Evolutionary conservation across 1,140 invertebrate species (phyloP).

Genomic region (Aphelenchoides avenae): DNA sequence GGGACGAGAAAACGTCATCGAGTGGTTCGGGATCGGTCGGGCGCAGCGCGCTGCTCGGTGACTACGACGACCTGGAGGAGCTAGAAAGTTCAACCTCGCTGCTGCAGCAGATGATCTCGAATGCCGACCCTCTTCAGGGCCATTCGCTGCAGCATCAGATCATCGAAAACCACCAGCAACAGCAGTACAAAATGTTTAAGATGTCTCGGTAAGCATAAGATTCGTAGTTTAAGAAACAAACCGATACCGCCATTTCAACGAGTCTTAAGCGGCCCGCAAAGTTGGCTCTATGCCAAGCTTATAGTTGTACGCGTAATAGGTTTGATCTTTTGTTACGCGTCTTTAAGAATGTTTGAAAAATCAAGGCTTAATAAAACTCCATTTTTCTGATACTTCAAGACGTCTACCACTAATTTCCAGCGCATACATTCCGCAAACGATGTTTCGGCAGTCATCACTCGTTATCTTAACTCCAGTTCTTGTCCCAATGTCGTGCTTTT

Average conservation of each 20-base stretch:
- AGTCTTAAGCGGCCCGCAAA: constrained; percentile 1
- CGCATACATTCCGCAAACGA: too few species aligned
- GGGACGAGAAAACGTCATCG: neutral
- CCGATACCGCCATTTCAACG: neutral
- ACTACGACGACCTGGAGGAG: neutral
- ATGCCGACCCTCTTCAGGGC: neutral
- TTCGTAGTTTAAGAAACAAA: neutral
- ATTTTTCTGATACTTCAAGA: neutral
- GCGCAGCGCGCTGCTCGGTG: neutral
- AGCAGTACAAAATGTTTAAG: neutral
- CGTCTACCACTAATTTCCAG: too few species aligned
- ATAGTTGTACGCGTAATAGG: neutral
- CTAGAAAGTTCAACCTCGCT: neutral
- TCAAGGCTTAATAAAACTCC: neutral
- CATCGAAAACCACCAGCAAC: constrained; percentile 11
- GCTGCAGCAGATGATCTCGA: neutral
- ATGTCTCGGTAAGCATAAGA: constrained; percentile 1
- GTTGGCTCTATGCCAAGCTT: neutral
- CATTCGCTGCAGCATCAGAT: constrained; percentile 1
- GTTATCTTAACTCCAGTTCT: too few species aligned
- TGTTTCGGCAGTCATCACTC: too few species aligned
- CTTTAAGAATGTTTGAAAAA: neutral
- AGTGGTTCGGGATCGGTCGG: neutral
- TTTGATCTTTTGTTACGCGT: neutral
- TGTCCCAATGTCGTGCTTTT: too few species aligned